phyloP scores from a whole-genome alignment of 2,888 invertebrate genomes.

The Dilophus febrilis region DNA sequence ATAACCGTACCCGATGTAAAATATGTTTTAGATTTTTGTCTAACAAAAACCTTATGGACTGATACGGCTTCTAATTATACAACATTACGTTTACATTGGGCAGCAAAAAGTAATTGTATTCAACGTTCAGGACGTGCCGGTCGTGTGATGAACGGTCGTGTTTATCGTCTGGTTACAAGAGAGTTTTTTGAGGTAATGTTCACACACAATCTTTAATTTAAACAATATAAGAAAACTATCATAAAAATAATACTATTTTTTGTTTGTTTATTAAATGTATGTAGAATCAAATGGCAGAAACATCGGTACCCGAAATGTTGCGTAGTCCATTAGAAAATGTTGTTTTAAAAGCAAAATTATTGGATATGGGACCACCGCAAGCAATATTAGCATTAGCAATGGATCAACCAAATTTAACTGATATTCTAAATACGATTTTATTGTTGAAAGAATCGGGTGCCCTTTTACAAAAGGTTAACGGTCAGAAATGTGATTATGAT shows the following conservation, averaged over 20 bases:
- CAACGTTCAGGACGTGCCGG: constrained; percentile 85
- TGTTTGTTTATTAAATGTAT: background rate
- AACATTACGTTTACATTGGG: constrained; percentile 65
- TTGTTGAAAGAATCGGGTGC: constrained; percentile 49
- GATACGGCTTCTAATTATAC: constrained; percentile 52
- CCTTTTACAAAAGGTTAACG: constrained; percentile 41
- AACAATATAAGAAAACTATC: background rate
- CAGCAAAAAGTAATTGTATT: constrained; percentile 72
- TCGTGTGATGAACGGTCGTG: constrained; percentile 61
- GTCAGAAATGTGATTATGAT: constrained; percentile 40
- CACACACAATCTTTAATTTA: background rate
- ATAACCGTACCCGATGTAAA: constrained; percentile 77
- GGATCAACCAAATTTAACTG: constrained; percentile 69
- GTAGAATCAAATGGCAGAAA: constrained; percentile 34
- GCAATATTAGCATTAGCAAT: constrained; percentile 68
- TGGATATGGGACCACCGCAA: constrained; percentile 65
- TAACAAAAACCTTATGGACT: constrained; percentile 65
- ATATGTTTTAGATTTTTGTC: constrained; percentile 77
- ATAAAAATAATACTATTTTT: background rate
- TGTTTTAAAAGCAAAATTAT: constrained; percentile 61
- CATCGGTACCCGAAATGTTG: constrained; percentile 55
- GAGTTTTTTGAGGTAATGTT: constrained; percentile 44
- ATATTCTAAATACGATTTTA: constrained; percentile 52
- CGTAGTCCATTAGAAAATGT: constrained; percentile 66
- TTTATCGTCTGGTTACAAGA: constrained; percentile 67